These are phyloP conservation scores for Limosa lapponica DNA, from an alignment of 2,797 vertebrate species.

Conservation along the genomic window DNA sequence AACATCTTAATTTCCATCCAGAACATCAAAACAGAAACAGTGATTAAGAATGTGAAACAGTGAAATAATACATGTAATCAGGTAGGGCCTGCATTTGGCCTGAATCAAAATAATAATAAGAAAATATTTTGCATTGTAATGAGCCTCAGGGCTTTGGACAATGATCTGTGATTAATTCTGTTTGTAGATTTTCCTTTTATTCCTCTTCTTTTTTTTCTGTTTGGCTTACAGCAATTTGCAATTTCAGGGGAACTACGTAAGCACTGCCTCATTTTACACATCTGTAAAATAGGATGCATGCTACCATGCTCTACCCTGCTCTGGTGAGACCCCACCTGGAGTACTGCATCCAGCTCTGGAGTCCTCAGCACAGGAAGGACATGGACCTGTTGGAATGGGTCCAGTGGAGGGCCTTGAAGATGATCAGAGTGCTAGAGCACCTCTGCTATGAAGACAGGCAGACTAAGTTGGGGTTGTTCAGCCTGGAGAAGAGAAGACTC, in stretches of 20 bases:
- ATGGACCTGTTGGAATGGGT: background rate
- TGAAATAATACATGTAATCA: background rate
- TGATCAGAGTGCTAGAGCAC: background rate
- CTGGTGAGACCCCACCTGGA: background rate
- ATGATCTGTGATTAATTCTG: background rate
- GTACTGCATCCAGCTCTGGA: background rate
- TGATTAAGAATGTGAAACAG: background rate
- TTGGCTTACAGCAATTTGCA: background rate
- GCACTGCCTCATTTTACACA: background rate
- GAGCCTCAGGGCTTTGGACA: background rate
- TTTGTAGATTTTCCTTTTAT: background rate
- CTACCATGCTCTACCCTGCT: background rate
- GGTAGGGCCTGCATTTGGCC: background rate
- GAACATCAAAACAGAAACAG: background rate
- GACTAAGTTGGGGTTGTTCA: background rate
- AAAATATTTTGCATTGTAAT: background rate
- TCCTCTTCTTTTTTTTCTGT: background rate
- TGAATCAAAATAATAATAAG: constrained; percentile 1
- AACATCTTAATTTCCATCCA: background rate
- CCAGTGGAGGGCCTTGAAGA: background rate
- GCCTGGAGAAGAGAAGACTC: background rate
- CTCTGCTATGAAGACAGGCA: background rate
- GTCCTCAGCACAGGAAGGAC: background rate
- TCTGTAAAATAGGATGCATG: background rate
- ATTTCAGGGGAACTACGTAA: background rate